Evolutionary conservation across 2,797 vertebrate species (phyloP).

Genomic region (Melanotaenia nigrans): DNA sequence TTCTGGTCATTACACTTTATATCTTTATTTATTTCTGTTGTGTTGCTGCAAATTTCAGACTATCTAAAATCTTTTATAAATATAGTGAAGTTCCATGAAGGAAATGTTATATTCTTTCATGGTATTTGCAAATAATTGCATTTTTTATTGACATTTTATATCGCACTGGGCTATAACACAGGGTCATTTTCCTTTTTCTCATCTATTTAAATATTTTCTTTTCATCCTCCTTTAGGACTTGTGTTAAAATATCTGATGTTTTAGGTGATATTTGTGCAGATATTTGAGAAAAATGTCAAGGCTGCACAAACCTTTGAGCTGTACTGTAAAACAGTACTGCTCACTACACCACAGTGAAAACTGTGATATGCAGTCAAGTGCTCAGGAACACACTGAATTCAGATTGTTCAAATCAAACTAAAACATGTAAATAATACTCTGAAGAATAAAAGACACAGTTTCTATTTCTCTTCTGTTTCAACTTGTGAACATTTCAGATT

Average conservation of each 20-base stretch:
- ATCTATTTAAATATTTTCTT: not conserved
- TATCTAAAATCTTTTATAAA: too few species aligned
- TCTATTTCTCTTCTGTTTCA: not conserved
- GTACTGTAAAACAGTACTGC: not conserved
- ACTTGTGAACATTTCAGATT: too few species aligned
- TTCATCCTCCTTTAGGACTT: not conserved
- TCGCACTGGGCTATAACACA: too few species aligned
- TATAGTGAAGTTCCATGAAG: too few species aligned
- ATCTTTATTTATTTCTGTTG: too few species aligned
- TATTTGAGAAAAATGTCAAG: not conserved
- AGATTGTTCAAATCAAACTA: not conserved
- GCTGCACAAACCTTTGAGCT: not conserved
- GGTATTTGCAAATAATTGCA: too few species aligned
- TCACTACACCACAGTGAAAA: not conserved
- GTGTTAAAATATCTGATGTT: not conserved
- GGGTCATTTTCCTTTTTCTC: too few species aligned
- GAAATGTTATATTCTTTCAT: too few species aligned
- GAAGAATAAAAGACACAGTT: not conserved
- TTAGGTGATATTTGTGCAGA: not conserved
- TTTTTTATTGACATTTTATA: too few species aligned
- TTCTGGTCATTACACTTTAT: too few species aligned
- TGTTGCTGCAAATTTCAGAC: too few species aligned
- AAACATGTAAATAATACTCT: not conserved
- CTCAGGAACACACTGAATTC: not conserved
- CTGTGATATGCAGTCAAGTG: not conserved